phyloP scores from a whole-genome alignment of 2,797 vertebrate species.

The Halcyon chelicuti region DNA sequence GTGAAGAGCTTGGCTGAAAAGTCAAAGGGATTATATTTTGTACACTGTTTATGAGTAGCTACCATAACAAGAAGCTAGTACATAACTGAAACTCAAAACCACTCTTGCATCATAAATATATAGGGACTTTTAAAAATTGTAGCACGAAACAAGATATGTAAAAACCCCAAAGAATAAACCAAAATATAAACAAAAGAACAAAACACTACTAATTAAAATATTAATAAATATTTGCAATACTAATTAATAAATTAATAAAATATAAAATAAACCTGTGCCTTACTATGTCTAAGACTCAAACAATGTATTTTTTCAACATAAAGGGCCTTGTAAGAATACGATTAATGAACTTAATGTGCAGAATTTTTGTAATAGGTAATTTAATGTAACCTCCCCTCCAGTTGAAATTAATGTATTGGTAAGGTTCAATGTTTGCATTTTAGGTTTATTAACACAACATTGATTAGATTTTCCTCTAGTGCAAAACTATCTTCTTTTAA shows the following conservation, averaged over 20 bases:
- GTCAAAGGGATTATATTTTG: neutral
- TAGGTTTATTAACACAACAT: neutral
- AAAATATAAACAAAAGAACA: neutral
- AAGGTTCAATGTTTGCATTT: neutral
- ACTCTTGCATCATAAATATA: neutral
- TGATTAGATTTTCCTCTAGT: neutral
- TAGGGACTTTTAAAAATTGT: neutral
- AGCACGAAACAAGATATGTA: neutral
- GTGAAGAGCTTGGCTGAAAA: neutral
- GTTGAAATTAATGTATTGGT: neutral
- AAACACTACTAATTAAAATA: neutral
- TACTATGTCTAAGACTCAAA: neutral
- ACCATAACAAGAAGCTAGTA: neutral
- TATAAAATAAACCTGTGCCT: rapidly evolving
- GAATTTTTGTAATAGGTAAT: neutral
- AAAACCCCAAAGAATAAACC: neutral
- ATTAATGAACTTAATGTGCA: neutral
- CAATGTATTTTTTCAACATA: neutral
- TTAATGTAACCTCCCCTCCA: neutral
- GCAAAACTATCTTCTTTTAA: neutral
- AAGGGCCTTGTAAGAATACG: neutral
- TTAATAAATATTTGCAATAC: rapidly evolving
- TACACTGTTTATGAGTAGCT: neutral
- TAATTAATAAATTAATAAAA: neutral
- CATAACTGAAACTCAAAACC: neutral